phyloP scores from a whole-genome alignment of 2,888 invertebrate genomes.

The Sarcophaga rosellei region DNA sequence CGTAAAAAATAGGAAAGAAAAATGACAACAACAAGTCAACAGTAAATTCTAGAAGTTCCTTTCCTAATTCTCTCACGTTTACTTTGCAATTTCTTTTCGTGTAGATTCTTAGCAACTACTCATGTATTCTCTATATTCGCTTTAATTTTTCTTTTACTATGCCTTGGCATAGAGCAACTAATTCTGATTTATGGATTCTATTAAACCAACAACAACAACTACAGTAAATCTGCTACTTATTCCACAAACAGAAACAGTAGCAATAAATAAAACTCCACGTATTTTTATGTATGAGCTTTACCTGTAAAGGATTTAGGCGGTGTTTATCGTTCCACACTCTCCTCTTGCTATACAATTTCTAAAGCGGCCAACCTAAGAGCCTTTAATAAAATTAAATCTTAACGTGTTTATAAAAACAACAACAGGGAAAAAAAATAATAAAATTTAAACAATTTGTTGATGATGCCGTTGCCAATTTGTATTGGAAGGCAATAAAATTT shows the following conservation, averaged over 20 bases:
- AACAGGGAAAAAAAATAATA: no score
- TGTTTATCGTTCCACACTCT: background rate
- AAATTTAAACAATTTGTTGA: no score
- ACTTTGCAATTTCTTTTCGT: background rate
- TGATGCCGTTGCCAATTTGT: no score
- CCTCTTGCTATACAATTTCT: background rate
- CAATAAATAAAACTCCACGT: background rate
- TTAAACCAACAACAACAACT: background rate
- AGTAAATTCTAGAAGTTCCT: no score
- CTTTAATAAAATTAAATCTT: no score
- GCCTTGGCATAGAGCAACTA: slow-evolving; percentile 33
- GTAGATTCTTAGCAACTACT: background rate
- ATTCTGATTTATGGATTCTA: slow-evolving; percentile 54
- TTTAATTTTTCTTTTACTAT: background rate
- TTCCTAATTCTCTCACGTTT: background rate
- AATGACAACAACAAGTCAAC: no score
- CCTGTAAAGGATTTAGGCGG: background rate
- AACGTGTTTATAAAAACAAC: no score
- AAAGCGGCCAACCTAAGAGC: no score
- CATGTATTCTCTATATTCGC: background rate
- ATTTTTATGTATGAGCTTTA: background rate
- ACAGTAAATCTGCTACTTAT: background rate
- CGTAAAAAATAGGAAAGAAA: no score
- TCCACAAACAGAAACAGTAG: background rate
- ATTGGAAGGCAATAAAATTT: no score